Percentiles rank a stretch among this genome's conserved stretches.
These are phyloP conservation scores for Pimephales promelas DNA, from an alignment of 2,113 vertebrate genomes.

Conservation along the genomic window DNA sequence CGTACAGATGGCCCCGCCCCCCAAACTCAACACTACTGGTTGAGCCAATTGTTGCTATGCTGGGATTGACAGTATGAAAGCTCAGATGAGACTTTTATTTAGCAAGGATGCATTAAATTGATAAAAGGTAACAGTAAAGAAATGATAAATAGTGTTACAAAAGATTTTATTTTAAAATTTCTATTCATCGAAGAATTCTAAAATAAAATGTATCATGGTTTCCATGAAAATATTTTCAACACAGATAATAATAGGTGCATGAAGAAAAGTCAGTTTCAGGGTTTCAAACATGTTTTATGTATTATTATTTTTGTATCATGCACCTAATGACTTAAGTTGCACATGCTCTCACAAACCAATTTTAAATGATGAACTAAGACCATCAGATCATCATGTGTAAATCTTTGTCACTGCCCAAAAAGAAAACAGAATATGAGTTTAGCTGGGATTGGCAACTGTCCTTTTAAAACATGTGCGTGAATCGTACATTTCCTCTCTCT, in stretches of 20 bases:
- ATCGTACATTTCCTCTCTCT: conserved; percentile 22
- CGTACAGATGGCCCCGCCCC: neutral
- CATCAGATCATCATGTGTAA: neutral
- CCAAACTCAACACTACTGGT: neutral
- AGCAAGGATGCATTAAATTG: neutral
- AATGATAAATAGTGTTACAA: neutral
- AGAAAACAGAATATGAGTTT: neutral
- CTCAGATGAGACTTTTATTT: neutral
- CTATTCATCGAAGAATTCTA: neutral
- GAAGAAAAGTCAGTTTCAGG: too few relatives aligned
- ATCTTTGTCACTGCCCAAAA: neutral
- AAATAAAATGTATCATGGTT: neutral
- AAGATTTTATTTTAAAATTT: neutral
- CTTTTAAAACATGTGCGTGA: conserved; percentile 33
- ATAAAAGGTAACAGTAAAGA: neutral
- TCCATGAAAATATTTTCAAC: neutral
- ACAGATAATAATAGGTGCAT: neutral
- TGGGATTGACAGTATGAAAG: neutral
- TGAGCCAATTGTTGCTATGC: neutral
- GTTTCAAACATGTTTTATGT: too few relatives aligned
- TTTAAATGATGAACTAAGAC: neutral
- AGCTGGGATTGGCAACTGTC: conserved; percentile 10
- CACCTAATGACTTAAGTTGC: neutral
- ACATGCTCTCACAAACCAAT: neutral
- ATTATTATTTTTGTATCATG: neutral